These are phyloP conservation scores for Heliconius eleuchia DNA, from an alignment of 1,140 invertebrate genomes.

Conservation along the genomic window DNA sequence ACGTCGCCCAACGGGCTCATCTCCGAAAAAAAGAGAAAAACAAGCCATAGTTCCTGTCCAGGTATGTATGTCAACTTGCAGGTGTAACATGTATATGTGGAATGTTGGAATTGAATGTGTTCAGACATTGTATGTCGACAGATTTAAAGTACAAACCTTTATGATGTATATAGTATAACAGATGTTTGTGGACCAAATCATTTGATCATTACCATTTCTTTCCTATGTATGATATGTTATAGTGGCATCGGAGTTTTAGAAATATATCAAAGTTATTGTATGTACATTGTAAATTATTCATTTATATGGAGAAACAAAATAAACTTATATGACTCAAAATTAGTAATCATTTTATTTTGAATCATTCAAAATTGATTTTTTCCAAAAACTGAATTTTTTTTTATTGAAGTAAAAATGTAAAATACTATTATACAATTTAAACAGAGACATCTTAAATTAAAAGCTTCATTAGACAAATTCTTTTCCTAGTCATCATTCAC, in stretches of 20 bases:
- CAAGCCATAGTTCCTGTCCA: conserved; percentile 79
- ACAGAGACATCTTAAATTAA: neutral
- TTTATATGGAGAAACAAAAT: conserved; percentile 36
- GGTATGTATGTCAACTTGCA: conserved; percentile 59
- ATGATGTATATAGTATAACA: conserved; percentile 10
- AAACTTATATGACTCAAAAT: conserved; percentile 39
- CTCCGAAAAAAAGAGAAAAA: conserved; percentile 81
- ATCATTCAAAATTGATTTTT: conserved; percentile 21
- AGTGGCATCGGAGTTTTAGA: conserved; percentile 22
- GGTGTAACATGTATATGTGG: conserved; percentile 10
- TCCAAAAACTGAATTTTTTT: neutral
- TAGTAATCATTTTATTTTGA: conserved; percentile 43
- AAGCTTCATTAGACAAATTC: neutral
- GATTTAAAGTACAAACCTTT: conserved; percentile 17
- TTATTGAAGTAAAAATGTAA: neutral
- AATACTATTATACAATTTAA: neutral
- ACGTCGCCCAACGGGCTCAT: conserved; percentile 77
- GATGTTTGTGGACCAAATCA: conserved; percentile 27
- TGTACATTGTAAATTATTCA: conserved; percentile 36
- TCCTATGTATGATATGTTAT: conserved; percentile 24
- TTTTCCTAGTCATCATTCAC: neutral
- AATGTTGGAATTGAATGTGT: neutral
- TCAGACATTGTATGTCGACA: conserved; percentile 15
- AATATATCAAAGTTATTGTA: conserved; percentile 36
- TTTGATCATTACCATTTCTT: conserved; percentile 28